Base-by-base conservation (phyloP, 2,888 invertebrate species). In the Mongoloraphidia duomilia region DNA sequence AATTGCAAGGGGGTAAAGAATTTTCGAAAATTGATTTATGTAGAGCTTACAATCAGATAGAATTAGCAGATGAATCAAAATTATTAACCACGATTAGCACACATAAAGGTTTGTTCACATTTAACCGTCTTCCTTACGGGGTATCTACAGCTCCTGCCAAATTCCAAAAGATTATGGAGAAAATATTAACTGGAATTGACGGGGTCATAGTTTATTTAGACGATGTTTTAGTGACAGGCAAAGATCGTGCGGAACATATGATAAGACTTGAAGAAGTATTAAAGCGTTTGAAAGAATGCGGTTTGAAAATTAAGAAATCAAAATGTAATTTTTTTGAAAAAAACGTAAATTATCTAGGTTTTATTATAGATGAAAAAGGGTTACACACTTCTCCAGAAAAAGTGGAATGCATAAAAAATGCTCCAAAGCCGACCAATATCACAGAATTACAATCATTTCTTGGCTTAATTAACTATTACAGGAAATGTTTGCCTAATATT, bases 121-220 rank as follows among this genome's bases (percentile, higher is more conserved):
- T 56, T 50, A 55, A 53, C 8, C 53, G 60, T 14, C 44, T 61
- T 26, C 57, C 60, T 8, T 61, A 56, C 49, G 63, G 61, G 8
- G 56, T 63, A 37, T 53, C 59, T 2, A 54, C 57, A 13, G 58
- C 59, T 9, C 59, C 61, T n/a, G 55, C 57, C 14, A 57, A 60
- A 47, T 62, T 60, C 48, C 59, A 61, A 49, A 51, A 54, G 42
- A 55, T 59, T n/a, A 58, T 61, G 58, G 62, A 64, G 44, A 39
- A 52, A 26, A 38, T 63, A 37, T 48, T 63, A 39, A 37, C 12
- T 26, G 57, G 51, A 34, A 52, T 60, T 2, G 49, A 49, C 4
- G 53, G 49, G 35, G 52, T 55, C 8, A 56, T 44, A 54, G 55
- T 44, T 50, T 57, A n/a, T 34, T 17, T 57, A 11, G 50, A 58